Percentiles rank a stretch among this genome's conserved stretches.
Evolutionary conservation across 2,113 vertebrate species (phyloP).

Genomic region (Mormyrus iriodes): DNA sequence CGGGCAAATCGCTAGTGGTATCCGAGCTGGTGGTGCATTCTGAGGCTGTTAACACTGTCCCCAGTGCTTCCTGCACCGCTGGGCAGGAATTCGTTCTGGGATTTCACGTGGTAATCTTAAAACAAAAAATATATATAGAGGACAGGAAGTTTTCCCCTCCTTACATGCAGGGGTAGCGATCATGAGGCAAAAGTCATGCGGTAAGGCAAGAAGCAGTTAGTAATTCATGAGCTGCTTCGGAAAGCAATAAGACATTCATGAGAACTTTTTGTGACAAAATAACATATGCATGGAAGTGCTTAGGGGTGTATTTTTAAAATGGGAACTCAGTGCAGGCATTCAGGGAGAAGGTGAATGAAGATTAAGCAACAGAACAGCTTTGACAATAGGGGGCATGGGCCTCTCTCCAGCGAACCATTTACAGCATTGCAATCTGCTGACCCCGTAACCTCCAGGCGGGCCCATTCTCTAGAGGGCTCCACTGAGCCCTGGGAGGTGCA

Average conservation of each 20-base stretch:
- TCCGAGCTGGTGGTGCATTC: not conserved
- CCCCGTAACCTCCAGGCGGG: not conserved
- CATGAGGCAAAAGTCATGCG: slow-evolving; percentile 42
- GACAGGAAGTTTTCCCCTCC: not conserved
- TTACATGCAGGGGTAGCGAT: not conserved
- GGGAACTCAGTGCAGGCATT: slow-evolving; percentile 39
- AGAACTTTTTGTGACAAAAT: slow-evolving; percentile 48
- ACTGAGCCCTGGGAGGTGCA: not conserved
- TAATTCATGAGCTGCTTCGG: slow-evolving; percentile 53
- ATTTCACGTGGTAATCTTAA: not conserved
- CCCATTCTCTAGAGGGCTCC: not conserved
- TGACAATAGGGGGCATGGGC: not conserved
- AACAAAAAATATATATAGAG: not conserved
- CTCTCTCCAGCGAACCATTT: not conserved
- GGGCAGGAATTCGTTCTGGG: not conserved
- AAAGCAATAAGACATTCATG: slow-evolving; percentile 62
- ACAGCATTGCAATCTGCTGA: not conserved
- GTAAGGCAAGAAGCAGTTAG: slow-evolving; percentile 34
- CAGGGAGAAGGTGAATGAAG: slow-evolving; percentile 47
- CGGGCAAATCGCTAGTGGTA: not conserved
- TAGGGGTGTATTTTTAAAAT: slow-evolving; percentile 46
- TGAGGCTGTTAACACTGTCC: not conserved
- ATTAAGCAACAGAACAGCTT: slow-evolving; percentile 10
- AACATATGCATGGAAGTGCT: slow-evolving; percentile 56
- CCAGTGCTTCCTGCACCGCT: not conserved